Conservation (phyloP, 1,140 invertebrate genomes). For the Macrosteles quadrilineatus region DNA sequence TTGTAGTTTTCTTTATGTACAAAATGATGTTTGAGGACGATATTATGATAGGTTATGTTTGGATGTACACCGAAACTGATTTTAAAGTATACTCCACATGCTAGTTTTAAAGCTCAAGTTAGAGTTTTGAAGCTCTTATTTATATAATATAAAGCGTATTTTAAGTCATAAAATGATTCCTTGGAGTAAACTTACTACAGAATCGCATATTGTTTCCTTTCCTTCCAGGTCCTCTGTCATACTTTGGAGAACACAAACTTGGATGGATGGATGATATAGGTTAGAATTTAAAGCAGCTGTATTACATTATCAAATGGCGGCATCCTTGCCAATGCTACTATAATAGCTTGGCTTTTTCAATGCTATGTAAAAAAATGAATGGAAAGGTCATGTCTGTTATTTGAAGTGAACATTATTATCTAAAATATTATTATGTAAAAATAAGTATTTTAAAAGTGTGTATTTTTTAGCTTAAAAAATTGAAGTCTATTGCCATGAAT, state of each 20-base stretch:
- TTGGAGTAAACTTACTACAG: slow-evolving; percentile 56
- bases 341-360: too few relatives aligned
- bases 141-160: slow-evolving; percentile 2
- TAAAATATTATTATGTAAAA: too few relatives aligned
- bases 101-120: too few relatives aligned
- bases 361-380: too few relatives aligned
- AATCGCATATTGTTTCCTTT: slow-evolving; percentile 68
- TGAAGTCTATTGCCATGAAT: too few relatives aligned
- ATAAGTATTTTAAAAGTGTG: too few relatives aligned
- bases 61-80: neutral
- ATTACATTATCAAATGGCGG: slow-evolving; percentile 22
- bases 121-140: neutral
- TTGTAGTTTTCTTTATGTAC: too few relatives aligned
- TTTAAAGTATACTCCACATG: too few relatives aligned
- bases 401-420: too few relatives aligned
- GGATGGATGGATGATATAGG: slow-evolving; percentile 40
- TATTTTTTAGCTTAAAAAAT: too few relatives aligned
- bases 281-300: slow-evolving; percentile 49
- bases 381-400: too few relatives aligned
- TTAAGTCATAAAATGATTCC: slow-evolving; percentile 20
- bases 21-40: too few relatives aligned
- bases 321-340: neutral
- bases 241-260: slow-evolving; percentile 42
- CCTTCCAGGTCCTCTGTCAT: slow-evolving; percentile 69
- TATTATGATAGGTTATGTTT: slow-evolving; percentile 6